A percentile compares a stretch with the other conserved stretches of the same genome.
These are phyloP conservation scores for Galaxias olidus DNA, from an alignment of 2,797 vertebrate species.

Conservation along the genomic window DNA sequence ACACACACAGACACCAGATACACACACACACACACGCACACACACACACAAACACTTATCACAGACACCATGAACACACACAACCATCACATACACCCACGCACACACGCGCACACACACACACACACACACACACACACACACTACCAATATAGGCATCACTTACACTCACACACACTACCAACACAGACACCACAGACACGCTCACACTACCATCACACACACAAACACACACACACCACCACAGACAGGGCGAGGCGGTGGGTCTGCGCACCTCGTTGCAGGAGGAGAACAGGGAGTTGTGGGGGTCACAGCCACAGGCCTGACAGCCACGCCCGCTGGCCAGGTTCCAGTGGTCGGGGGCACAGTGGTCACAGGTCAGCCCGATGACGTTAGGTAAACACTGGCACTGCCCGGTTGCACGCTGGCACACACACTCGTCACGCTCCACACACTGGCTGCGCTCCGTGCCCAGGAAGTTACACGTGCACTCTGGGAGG, in stretches of 20 bases:
- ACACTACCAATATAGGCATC: not conserved
- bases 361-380: slow-evolving; percentile 88
- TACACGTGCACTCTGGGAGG: slow-evolving; percentile 88
- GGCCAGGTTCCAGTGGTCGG: slow-evolving; percentile 92
- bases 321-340: slow-evolving; percentile 84
- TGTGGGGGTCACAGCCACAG: slow-evolving; percentile 86
- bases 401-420: slow-evolving; percentile 90
- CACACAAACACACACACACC: not conserved
- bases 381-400: slow-evolving; percentile 85
- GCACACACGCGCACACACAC: slow-evolving; percentile 9
- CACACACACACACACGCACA: not conserved
- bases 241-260: not conserved
- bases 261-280: slow-evolving; percentile 82
- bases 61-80: not conserved
- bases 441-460: slow-evolving; percentile 83
- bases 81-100: not conserved
- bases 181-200: not conserved
- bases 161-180: not conserved
- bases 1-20: not conserved
- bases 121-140: not conserved
- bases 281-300: slow-evolving; percentile 83
- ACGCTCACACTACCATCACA: not conserved
- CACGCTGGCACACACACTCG: slow-evolving; percentile 84
- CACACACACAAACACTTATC: not conserved
- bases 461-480: slow-evolving; percentile 83